phyloP scores from a whole-genome alignment of 2,888 invertebrate species.

The Torymus aiolomorphi region DNA sequence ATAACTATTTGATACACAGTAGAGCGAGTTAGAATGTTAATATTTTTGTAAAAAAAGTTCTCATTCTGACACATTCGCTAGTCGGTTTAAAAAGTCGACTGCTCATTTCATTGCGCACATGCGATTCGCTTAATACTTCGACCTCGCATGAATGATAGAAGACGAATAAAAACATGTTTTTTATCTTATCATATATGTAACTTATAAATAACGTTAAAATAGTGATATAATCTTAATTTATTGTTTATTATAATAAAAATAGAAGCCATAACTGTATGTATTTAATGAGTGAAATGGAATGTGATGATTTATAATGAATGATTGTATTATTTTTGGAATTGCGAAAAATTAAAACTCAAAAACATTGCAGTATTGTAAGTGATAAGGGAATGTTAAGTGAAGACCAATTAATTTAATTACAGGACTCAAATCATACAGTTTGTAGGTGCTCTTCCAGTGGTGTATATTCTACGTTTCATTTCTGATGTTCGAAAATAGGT shows the following conservation, averaged over 20 bases:
- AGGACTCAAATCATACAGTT: constrained; percentile 11
- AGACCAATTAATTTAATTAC: constrained; percentile 1
- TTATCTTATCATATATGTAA: constrained; percentile 39
- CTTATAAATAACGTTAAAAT: constrained; percentile 39
- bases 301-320: constrained; percentile 12
- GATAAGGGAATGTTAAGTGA: constrained; percentile 24
- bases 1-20: constrained; percentile 35
- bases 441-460: constrained; percentile 26
- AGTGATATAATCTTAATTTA: constrained; percentile 48
- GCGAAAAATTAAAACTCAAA: constrained; percentile 21
- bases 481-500: constrained; percentile 5
- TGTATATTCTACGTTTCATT: neutral
- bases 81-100: constrained; percentile 9
- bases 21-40: constrained; percentile 41
- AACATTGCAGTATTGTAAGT: constrained; percentile 45
- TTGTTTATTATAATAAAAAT: constrained; percentile 35
- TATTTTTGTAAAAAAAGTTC: constrained; percentile 52
- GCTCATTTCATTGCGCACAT: constrained; percentile 8
- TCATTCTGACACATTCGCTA: constrained; percentile 25
- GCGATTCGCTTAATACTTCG: constrained; percentile 16
- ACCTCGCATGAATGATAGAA: constrained; percentile 28
- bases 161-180: constrained; percentile 19
- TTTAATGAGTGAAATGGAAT: constrained; percentile 11
- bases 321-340: constrained; percentile 7
- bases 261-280: constrained; percentile 25